Evolutionary conservation across 2,113 vertebrate species (phyloP).

Genomic region (Eidolon helvum): DNA sequence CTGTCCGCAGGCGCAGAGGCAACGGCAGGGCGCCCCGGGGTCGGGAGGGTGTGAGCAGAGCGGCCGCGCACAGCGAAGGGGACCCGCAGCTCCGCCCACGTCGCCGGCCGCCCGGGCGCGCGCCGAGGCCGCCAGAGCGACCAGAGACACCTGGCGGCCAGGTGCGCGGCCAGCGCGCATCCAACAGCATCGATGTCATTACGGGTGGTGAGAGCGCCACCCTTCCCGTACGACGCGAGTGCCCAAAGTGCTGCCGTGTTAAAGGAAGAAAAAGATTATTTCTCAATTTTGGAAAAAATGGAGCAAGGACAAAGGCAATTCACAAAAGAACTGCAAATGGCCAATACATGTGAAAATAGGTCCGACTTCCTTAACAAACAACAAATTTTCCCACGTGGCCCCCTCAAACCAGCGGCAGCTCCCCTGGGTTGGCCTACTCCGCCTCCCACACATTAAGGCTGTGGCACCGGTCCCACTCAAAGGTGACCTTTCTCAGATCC

Average conservation of each 20-base stretch:
- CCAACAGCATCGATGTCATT: neutral
- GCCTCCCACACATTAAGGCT: neutral
- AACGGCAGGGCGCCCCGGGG: neutral
- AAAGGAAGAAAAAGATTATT: neutral
- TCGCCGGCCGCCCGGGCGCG: fast-evolving
- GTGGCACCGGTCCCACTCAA: neutral
- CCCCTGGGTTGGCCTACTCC: fast-evolving
- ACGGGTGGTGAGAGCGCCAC: neutral
- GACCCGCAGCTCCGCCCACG: too few species aligned
- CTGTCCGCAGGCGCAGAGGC: too few species aligned
- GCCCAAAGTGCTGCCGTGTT: neutral
- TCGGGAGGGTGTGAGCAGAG: neutral
- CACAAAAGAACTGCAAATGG: neutral
- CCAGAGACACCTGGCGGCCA: neutral
- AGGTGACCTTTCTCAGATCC: neutral
- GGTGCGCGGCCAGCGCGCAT: neutral
- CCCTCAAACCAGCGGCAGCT: neutral
- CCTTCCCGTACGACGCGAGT: neutral
- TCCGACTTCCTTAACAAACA: neutral
- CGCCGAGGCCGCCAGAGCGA: fast-evolving
- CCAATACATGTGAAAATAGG: neutral
- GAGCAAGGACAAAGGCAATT: neutral
- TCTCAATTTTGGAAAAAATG: neutral
- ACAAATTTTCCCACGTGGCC: neutral
- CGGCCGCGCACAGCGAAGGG: too few species aligned